Evolutionary conservation across 2,888 invertebrate genomes (phyloP).

Genomic region (Agonopterix arenella): DNA sequence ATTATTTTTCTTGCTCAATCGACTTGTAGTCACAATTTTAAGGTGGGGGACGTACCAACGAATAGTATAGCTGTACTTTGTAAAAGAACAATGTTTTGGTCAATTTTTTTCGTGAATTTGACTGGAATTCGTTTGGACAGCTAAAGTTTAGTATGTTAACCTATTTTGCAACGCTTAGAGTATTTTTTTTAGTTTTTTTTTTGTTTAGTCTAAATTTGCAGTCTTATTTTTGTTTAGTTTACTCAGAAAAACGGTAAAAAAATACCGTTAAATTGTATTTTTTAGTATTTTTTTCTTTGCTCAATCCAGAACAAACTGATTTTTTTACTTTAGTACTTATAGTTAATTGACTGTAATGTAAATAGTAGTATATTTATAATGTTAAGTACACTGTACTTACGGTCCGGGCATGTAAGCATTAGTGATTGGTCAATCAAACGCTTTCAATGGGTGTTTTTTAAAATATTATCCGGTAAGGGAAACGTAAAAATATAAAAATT

Average conservation of each 20-base stretch:
- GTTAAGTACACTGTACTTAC: slow-evolving; percentile 22
- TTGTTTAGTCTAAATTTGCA: too few relatives aligned
- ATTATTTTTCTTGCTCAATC: slow-evolving; percentile 5
- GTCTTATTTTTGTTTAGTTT: too few relatives aligned
- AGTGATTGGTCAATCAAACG: slow-evolving; percentile 67
- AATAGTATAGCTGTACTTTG: slow-evolving; percentile 1
- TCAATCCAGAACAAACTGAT: slow-evolving; percentile 31
- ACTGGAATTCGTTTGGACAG: too few relatives aligned
- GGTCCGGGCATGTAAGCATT: slow-evolving; percentile 69
- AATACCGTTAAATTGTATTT: too few relatives aligned
- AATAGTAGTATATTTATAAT: slow-evolving; percentile 68
- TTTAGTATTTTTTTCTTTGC: slow-evolving; percentile 18
- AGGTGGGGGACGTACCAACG: slow-evolving; percentile 6
- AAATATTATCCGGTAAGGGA: slow-evolving; percentile 22
- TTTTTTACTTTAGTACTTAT: slow-evolving; percentile 17
- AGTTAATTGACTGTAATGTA: slow-evolving; percentile 60
- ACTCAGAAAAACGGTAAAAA: too few relatives aligned
- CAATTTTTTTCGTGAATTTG: too few relatives aligned
- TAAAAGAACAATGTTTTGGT: too few relatives aligned
- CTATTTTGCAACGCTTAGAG: too few relatives aligned
- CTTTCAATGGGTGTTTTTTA: slow-evolving; percentile 32
- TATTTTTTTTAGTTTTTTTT: too few relatives aligned
- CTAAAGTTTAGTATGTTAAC: too few relatives aligned
- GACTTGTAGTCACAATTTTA: slow-evolving; percentile 8
- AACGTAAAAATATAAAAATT: slow-evolving; percentile 11